Evolutionary conservation across 2,113 vertebrate species (phyloP).

Genomic region (Mionectes macconnelli): DNA sequence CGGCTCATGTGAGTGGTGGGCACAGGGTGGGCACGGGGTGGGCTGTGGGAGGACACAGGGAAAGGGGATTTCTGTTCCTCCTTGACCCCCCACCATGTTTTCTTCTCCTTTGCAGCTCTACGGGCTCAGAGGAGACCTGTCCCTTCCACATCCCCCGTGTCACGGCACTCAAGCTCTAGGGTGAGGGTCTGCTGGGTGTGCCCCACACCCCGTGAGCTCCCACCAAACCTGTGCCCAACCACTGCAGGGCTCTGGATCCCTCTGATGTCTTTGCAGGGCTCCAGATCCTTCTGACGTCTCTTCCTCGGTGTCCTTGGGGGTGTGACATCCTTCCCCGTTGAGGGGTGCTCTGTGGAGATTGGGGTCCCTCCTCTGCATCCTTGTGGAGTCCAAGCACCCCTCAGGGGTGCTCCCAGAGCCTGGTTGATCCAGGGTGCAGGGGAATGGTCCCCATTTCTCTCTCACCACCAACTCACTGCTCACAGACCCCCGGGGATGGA

Average conservation of each 20-base stretch:
- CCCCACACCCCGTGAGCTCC: not conserved
- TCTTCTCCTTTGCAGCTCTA: slow-evolving; percentile 48
- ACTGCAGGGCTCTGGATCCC: not conserved
- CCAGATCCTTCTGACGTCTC: accelerated
- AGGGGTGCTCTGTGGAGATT: accelerated
- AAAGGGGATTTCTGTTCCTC: not conserved
- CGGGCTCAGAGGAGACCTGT: slow-evolving; percentile 78
- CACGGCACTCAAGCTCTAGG: slow-evolving; percentile 72
- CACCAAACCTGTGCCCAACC: not conserved
- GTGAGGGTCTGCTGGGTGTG: accelerated
- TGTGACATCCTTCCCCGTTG: accelerated
- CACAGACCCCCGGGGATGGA: not conserved
- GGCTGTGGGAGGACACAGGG: not conserved
- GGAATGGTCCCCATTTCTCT: not conserved
- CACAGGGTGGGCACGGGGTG: accelerated
- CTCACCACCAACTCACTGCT: accelerated
- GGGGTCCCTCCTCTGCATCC: not conserved
- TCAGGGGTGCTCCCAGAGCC: not conserved
- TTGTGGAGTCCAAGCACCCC: accelerated
- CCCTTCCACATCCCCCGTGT: slow-evolving; percentile 79
- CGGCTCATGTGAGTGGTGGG: slow-evolving; percentile 67
- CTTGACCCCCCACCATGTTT: not conserved
- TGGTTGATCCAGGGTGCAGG: accelerated
- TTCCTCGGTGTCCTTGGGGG: not conserved
- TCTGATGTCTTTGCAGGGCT: not conserved